Conservation (phyloP, 1,140 invertebrate species). For the Magallana ariakensis region DNA sequence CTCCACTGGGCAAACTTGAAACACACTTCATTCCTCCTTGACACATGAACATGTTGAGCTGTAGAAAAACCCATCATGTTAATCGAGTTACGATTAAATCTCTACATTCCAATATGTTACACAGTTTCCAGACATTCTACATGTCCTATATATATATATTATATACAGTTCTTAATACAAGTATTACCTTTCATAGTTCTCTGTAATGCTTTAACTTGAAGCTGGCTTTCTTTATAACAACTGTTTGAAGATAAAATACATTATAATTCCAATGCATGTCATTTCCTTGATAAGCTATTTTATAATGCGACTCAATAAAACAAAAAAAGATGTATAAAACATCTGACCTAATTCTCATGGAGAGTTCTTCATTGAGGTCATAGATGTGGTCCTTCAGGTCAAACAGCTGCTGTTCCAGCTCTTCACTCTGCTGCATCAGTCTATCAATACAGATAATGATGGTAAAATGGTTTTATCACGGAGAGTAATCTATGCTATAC, state of each 20-base stretch:
- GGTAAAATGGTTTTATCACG: too few species aligned
- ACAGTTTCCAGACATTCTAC: too few species aligned
- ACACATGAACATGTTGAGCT: slow-evolving; percentile 82
- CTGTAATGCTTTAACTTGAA: slow-evolving; percentile 78
- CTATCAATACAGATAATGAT: slow-evolving; percentile 3
- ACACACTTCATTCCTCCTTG: slow-evolving; percentile 96
- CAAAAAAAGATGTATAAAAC: background rate
- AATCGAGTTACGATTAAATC: too few species aligned
- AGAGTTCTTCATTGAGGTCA: slow-evolving; percentile 93
- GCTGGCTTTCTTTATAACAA: slow-evolving; percentile 92
- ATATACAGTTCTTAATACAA: too few species aligned
- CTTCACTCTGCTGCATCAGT: slow-evolving; percentile 57
- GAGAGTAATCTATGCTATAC: too few species aligned
- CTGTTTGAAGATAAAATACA: slow-evolving; percentile 56
- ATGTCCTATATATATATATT: too few species aligned
- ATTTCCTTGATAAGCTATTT: background rate
- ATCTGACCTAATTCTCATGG: slow-evolving; percentile 88
- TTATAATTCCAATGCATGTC: background rate
- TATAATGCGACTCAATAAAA: background rate
- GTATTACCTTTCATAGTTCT: slow-evolving; percentile 58
- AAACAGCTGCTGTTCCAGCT: slow-evolving; percentile 84
- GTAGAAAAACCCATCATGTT: background rate
- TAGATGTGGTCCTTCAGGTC: slow-evolving; percentile 94
- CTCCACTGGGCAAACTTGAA: slow-evolving; percentile 99
- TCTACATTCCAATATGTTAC: too few species aligned